Evolutionary conservation across 1,140 invertebrate species (phyloP), one percentile per base, ranked within the genome.

Genomic region (Magallana angulata): DNA sequence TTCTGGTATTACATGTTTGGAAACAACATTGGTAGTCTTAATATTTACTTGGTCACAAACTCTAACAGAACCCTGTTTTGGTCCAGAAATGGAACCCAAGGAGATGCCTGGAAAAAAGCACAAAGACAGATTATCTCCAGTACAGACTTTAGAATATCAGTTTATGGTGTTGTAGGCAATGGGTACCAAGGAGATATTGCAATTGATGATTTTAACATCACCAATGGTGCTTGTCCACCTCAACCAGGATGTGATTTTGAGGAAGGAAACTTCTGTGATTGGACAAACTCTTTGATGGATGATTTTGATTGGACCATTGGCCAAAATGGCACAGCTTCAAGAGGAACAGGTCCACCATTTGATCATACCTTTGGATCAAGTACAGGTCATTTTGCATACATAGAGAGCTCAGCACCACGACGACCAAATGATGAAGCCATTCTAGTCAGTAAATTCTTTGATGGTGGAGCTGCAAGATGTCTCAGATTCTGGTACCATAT

Each of bases 1-100:
- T 97, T 97, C 92, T 97, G 96, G 95, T 96, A 95, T 91, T 97
- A 97, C 91, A 97, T 97, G 97, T 97, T 96, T 92, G 97, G 97
- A 62, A 88, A 86, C 30, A 88, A 80, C 56, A 87, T 93, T 48
- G 92, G 90, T 16, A 83, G 68, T 48, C 76, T 90, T 62, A 90
- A 87, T 36, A 68, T 91, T 48, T 91, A 86, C 59, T 57, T 89
- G 30, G 88, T 89, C 16, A 91, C 88, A 57, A 85, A 82, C 4
- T 56, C 62, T 1, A 89, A 87, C 16, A 88, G 82, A 57, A 88
- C 87, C 7, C 48, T 91, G 4, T 91, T 89, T 80, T 94, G 91
- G 91, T 87, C 89, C 6, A 90, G 90, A 36, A 57, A 85, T 36
- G 90, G 90, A 14, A 85, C 92, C n/a, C 92, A 92, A 76, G 87